These are phyloP conservation scores for Ladona fulva DNA, from an alignment of 1,140 invertebrate genomes.

Conservation along the genomic window DNA sequence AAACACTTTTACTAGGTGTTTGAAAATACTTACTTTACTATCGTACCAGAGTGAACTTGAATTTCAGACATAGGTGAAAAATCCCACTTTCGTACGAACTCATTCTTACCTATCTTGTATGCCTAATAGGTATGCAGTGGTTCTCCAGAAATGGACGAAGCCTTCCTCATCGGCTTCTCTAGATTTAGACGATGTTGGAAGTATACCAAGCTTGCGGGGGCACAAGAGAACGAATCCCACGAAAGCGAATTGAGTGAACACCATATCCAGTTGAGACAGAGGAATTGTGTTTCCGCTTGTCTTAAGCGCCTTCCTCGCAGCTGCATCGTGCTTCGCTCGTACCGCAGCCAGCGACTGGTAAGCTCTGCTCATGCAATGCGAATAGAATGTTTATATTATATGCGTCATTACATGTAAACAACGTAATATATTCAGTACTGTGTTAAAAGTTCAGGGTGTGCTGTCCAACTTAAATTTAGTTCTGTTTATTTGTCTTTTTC, in stretches of 20 bases:
- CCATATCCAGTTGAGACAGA: conserved; percentile 69
- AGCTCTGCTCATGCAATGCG: conserved; percentile 25
- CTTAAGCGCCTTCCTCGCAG: conserved; percentile 39
- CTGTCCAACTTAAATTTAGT: too few species aligned
- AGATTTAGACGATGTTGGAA: conserved; percentile 25
- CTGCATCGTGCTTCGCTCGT: conserved; percentile 51
- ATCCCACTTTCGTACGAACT: not conserved
- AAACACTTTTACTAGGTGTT: too few species aligned
- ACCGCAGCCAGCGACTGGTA: conserved; percentile 54
- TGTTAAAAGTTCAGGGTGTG: too few species aligned
- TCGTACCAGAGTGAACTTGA: too few species aligned
- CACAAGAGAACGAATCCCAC: conserved; percentile 64
- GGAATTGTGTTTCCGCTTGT: conserved; percentile 31
- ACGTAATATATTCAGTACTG: too few species aligned
- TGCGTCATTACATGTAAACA: too few species aligned
- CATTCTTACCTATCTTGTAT: conserved; percentile 59
- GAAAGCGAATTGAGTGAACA: conserved; percentile 77
- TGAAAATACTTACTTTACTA: too few species aligned
- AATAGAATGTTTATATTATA: not conserved
- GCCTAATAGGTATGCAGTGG: conserved; percentile 69
- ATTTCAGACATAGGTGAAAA: too few species aligned
- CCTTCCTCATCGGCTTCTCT: conserved; percentile 53
- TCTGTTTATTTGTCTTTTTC: too few species aligned
- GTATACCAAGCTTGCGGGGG: conserved; percentile 54
- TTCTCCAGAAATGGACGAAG: conserved; percentile 76